Evolutionary conservation across 2,797 vertebrate species (phyloP).

Genomic region (Siniperca obscura): DNA sequence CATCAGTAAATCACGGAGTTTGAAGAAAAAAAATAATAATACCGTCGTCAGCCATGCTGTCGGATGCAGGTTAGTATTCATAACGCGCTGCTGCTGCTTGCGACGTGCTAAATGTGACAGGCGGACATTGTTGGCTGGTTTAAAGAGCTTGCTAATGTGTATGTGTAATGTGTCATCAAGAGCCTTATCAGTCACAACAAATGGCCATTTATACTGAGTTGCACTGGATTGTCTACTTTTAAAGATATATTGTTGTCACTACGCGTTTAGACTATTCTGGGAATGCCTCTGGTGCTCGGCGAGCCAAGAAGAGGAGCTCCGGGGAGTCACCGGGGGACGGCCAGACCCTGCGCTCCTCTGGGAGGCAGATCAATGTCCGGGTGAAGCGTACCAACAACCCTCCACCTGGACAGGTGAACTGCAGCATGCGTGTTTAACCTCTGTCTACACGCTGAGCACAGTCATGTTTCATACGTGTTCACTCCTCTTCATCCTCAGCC

Average conservation of each 20-base stretch:
- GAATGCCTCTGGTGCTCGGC: conserved; percentile 85
- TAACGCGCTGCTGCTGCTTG: not conserved
- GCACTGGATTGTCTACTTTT: not conserved
- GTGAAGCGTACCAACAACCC: conserved; percentile 82
- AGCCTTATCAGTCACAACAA: not conserved
- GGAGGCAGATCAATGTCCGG: conserved; percentile 88
- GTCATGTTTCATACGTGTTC: not conserved
- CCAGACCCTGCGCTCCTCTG: conserved; percentile 89
- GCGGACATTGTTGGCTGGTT: conserved; percentile 32
- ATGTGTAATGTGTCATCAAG: not conserved
- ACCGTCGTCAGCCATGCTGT: conserved; percentile 72
- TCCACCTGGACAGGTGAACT: conserved; percentile 79
- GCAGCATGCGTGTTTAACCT: not conserved
- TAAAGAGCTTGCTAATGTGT: conserved; percentile 46
- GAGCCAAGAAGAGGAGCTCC: conserved; percentile 90
- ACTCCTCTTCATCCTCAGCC: too few species aligned
- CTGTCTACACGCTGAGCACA: too few species aligned
- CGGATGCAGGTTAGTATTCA: conserved; percentile 81
- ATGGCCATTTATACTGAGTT: conserved; percentile 20
- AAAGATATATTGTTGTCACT: not conserved
- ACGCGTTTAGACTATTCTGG: conserved; percentile 79
- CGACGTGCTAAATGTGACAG: conserved; percentile 73
- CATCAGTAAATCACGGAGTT: not conserved
- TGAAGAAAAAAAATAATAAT: not conserved
- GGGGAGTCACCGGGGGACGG: conserved; percentile 87